Evolutionary conservation across 2,797 vertebrate genomes (phyloP).

Genomic region (Myiotriccus ornatus): DNA sequence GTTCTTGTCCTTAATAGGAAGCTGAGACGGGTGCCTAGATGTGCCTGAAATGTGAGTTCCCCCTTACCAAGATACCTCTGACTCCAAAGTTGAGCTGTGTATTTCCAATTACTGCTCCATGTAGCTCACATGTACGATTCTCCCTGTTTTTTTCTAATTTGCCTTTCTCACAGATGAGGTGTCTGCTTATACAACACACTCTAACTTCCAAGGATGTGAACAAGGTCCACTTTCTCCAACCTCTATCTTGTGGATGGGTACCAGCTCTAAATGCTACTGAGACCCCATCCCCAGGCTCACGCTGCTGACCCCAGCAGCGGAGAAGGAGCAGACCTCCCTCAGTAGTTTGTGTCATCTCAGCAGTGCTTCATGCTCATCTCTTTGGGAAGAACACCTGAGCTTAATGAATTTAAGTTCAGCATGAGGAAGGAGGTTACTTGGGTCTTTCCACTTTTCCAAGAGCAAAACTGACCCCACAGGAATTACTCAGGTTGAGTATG

Average conservation of each 20-base stretch:
- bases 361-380: not conserved
- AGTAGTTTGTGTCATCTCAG: not conserved
- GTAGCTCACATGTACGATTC: not conserved
- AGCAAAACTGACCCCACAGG: not conserved
- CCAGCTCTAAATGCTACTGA: not conserved
- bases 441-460: not conserved
- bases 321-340: not conserved
- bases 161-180: not conserved
- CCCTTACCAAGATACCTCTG: not conserved
- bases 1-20: not conserved
- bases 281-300: rapidly evolving
- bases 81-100: rapidly evolving
- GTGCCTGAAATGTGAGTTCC: not conserved
- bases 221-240: not conserved
- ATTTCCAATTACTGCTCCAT: not conserved
- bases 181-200: not conserved
- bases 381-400: not conserved
- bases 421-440: not conserved
- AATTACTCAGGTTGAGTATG: not conserved
- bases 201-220: not conserved
- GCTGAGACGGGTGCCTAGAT: not conserved
- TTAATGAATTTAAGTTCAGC: not conserved
- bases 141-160: not conserved
- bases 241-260: rapidly evolving
- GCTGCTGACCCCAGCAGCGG: not conserved